Base-by-base conservation (phyloP, 2,113 vertebrate species). In the Vulpes ferrilata region DNA sequence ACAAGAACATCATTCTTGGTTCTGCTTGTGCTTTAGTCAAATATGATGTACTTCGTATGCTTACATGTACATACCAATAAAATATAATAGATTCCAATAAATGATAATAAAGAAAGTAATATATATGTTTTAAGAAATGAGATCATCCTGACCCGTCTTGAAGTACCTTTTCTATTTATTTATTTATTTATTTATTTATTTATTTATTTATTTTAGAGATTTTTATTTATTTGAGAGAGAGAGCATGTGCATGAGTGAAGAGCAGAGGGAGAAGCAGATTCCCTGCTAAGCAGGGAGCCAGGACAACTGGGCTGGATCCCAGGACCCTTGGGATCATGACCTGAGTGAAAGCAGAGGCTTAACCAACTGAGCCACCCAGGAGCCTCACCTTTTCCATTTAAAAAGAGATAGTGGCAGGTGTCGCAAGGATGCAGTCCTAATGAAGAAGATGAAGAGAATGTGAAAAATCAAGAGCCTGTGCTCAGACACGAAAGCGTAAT, bases 101-200 rank as follows among this genome's bases (percentile, higher is more conserved):
- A 35, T 81, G 13, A 55, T 81, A 35, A 79, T 60, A 82, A 91
- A 90, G 32, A 65, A 38, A 48, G 32, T 48, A 30, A 43, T 80
- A 38, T 69, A 55, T 38, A 11, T 95, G 8, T 51, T 82, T 94
- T 92, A 89, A 86, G 19, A 89, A 93, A 32, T 81, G 19, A 91
- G 4, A 87, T 88, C 71, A 92, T 74, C 43, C 7, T 90, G 7
- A 65, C 32, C 71, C 69, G 4, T 65, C 59, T 65, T 94, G 8
- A 78, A 93, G 4, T 71, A 83, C 38, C 12, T 92, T 96, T 76
- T 76, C 4, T 78, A 79, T 67, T 67, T 60, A 22, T 67, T 67
- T 17, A 17, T 67, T 67, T 67, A 67, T 32, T 67, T 69, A 65
- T 65, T 27, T 15, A 22, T 69, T 69, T 17, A 17, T 69, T 67